Base-by-base conservation (phyloP, 2,797 vertebrate genomes). In the Rhinogobio ventralis region DNA sequence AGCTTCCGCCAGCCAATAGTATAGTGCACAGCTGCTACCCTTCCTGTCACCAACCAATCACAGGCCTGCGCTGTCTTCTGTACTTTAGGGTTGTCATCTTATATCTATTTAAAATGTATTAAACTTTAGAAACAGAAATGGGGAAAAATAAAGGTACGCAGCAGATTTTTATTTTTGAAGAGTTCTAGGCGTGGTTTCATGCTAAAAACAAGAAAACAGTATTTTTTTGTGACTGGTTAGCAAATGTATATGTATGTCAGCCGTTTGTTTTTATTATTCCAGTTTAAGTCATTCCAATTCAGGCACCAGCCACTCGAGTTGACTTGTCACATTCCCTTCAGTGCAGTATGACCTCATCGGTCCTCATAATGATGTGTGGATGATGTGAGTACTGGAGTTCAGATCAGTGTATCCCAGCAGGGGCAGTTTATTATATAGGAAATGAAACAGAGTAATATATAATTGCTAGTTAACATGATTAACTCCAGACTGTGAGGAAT, bases 61-160 rank as follows among this genome's bases (percentile, higher is more conserved):
- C 93, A 92, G 93, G 93, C 94, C 95, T 90, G 90, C 81, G 88
- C 95, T 95, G 95, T 95, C 92, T 94, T 95, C 92, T 95, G 93
- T 96, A 96, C 89, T 93, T 93, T 92, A 93, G 89, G 90, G 89
- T 91, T 88, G 81, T 92, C 84, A 75, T 92, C 86, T 87, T 93
- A 89, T 91, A 66, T 90, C 87, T 92, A 89, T 92, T 93, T 90
- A 89, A 91, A 91, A 87, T 30, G 72, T 53, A 89, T 84, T 68
- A 20, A 57, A 84, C 42, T 64, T 71, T 36, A 79, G 11, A 60
- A 71, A 71, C 8, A 20, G 19, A 67, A 20, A 49, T 25, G 9
- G 4, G 67, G 45, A 25, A 49, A 78, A 53, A 33, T 30, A 66
- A 75, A 19, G 33, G 30, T 60, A 60, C 57, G 6, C 23, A 69